Evolutionary conservation across 1,140 invertebrate species (phyloP).

Genomic region (Dinothrombium tinctorium): DNA sequence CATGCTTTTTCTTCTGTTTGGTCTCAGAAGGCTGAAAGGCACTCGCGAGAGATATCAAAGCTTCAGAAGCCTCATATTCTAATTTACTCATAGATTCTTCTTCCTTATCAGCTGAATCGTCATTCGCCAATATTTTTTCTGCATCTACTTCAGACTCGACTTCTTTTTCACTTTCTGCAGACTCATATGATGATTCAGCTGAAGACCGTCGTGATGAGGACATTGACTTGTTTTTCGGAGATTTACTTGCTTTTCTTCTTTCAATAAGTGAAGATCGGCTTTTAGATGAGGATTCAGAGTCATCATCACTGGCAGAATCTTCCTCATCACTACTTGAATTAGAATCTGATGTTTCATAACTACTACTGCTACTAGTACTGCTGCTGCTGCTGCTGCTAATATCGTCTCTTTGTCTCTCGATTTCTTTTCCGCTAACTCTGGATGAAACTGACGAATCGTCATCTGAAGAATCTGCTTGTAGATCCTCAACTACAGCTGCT

Average conservation of each 20-base stretch:
- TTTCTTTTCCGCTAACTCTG: neutral
- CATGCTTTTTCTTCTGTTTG: neutral
- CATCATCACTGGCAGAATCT: neutral
- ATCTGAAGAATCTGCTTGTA: neutral
- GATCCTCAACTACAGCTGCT: slow-evolving; percentile 7
- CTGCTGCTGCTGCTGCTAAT: neutral
- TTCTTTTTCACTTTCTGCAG: neutral
- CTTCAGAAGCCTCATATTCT: slow-evolving; percentile 23
- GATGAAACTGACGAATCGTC: too few relatives aligned
- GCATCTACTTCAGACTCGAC: neutral
- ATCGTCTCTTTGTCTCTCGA: neutral
- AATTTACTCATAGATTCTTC: neutral
- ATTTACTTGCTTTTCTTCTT: neutral
- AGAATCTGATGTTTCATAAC: slow-evolving; percentile 2
- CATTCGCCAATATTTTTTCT: neutral
- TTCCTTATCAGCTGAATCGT: neutral
- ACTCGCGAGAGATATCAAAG: slow-evolving; percentile 26
- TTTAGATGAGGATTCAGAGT: neutral
- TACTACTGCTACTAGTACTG: neutral
- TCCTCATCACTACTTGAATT: neutral
- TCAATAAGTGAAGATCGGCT: neutral
- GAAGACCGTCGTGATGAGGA: neutral
- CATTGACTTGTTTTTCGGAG: neutral
- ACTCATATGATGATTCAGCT: neutral
- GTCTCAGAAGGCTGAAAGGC: slow-evolving; percentile 9